A percentile compares a stretch with the other conserved stretches of the same genome.
Evolutionary conservation across 1,140 invertebrate genomes (phyloP).

Genomic region (Hyles vespertilio): DNA sequence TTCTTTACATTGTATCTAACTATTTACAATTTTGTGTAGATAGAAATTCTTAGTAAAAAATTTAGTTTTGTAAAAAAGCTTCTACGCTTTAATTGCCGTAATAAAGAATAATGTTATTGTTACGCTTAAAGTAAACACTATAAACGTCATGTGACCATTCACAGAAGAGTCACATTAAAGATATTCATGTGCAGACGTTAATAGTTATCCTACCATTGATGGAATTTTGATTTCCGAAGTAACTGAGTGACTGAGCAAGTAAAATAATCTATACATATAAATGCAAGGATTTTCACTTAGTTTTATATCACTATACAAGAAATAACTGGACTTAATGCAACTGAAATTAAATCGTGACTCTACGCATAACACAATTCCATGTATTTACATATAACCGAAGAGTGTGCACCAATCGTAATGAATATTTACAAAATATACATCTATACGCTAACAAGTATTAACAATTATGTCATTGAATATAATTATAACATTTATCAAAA

Average conservation of each 20-base stretch:
- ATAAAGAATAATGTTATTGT: conserved; percentile 8
- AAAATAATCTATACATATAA: no score
- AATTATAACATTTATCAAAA: no score
- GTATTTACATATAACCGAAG: conserved; percentile 24
- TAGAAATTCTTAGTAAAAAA: neutral
- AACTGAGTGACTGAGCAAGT: no score
- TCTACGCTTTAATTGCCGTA: conserved; percentile 7
- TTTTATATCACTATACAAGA: no score
- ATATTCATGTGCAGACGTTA: no score
- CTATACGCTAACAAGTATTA: conserved; percentile 58
- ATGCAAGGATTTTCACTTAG: no score
- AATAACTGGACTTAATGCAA: no score
- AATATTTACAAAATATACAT: conserved; percentile 70
- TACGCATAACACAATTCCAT: conserved; percentile 2
- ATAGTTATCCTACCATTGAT: no score
- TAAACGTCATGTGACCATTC: no score
- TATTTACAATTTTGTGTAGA: conserved; percentile 23
- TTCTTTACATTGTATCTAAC: conserved; percentile 43
- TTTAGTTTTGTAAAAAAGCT: conserved; percentile 1
- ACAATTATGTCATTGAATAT: conserved; percentile 30
- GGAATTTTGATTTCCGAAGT: no score
- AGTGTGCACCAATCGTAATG: conserved; percentile 51
- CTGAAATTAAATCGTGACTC: no score
- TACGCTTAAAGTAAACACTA: neutral
- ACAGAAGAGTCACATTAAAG: no score